phyloP scores from a whole-genome alignment of 2,888 invertebrate genomes.

The Athalia rosae region DNA sequence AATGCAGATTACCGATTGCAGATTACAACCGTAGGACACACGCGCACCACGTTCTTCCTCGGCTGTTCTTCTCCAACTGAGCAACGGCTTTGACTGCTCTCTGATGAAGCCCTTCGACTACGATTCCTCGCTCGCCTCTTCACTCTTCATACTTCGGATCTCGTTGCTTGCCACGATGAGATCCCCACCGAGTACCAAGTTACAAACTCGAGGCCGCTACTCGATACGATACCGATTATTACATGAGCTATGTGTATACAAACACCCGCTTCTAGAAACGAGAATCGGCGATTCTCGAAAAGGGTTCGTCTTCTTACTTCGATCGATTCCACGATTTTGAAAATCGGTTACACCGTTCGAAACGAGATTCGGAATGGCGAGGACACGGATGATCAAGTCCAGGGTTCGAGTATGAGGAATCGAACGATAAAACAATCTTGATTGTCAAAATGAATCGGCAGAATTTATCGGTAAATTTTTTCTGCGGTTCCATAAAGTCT shows the following conservation, averaged over 20 bases:
- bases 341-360: too few species aligned
- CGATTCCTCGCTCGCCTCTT: slow-evolving; percentile 30
- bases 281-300: too few species aligned
- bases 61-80: slow-evolving; percentile 53
- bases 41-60: slow-evolving; percentile 40
- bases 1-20: background rate
- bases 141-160: slow-evolving; percentile 4
- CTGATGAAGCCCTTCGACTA: slow-evolving; percentile 33
- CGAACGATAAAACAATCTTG: too few species aligned
- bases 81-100: slow-evolving; percentile 28
- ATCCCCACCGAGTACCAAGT: background rate
- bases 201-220: slow-evolving; percentile 4
- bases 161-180: slow-evolving; percentile 6
- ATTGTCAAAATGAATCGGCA: too few species aligned
- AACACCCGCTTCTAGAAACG: background rate
- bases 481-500: too few species aligned
- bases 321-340: too few species aligned
- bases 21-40: background rate
- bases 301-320: too few species aligned
- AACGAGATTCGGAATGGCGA: too few species aligned
- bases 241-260: background rate
- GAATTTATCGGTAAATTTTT: too few species aligned
- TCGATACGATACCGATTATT: background rate
- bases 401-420: too few species aligned
- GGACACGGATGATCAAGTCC: too few species aligned